Conservation (phyloP, 2,888 invertebrate genomes). For the Tetragnatha montana region DNA sequence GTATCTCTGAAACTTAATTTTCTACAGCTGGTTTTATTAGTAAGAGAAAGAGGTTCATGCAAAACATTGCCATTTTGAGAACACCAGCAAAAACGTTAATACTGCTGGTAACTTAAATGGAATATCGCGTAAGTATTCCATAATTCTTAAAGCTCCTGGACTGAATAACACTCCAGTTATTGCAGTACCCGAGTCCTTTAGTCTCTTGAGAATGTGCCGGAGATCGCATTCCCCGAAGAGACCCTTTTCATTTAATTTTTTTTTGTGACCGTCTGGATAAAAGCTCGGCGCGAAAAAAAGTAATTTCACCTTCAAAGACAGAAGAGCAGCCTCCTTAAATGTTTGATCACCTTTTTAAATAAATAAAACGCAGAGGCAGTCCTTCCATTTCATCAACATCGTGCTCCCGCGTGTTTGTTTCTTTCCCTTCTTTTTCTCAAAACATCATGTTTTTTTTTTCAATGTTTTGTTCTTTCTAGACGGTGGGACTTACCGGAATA, state of each 20-base stretch:
- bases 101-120: background rate
- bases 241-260: slow-evolving; percentile 27
- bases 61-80: background rate
- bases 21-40: background rate
- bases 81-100: background rate
- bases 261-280: background rate
- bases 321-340: slow-evolving; percentile 39
- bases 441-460: background rate
- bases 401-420: background rate
- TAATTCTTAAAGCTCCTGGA: background rate
- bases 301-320: slow-evolving; percentile 43
- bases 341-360: slow-evolving; percentile 60
- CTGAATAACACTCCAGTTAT: slow-evolving; percentile 19
- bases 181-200: slow-evolving; percentile 12
- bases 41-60: background rate
- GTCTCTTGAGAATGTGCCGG: background rate
- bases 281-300: slow-evolving; percentile 9
- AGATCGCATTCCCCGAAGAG: background rate
- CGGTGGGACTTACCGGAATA: slow-evolving; percentile 55
- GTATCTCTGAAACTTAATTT: background rate
- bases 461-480: slow-evolving; percentile 40
- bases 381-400: slow-evolving; percentile 46
- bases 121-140: background rate
- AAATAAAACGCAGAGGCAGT: slow-evolving; percentile 22
- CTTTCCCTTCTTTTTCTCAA: background rate